phyloP scores from a whole-genome alignment of 1,140 invertebrate genomes.

The Centruroides vittatus region DNA sequence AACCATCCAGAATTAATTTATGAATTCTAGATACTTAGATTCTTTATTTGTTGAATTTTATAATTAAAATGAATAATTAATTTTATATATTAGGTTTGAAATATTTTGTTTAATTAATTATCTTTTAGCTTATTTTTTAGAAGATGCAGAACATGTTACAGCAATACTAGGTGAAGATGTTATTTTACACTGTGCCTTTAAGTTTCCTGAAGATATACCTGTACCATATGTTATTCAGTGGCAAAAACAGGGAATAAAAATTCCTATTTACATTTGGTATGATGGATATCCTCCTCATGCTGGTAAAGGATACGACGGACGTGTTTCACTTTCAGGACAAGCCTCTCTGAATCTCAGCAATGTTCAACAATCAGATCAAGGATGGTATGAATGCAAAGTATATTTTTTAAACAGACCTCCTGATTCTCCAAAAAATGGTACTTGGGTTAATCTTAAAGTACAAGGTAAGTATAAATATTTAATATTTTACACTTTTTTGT shows the following conservation, averaged over 20 bases:
- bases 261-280: slow-evolving; percentile 95
- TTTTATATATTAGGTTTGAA: no score
- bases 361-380: slow-evolving; percentile 79
- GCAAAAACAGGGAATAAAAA: slow-evolving; percentile 78
- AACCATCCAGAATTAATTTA: no score
- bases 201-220: slow-evolving; percentile 82
- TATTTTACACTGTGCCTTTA: slow-evolving; percentile 90
- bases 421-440: slow-evolving; percentile 52
- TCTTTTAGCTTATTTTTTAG: no score
- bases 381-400: slow-evolving; percentile 94
- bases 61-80: no score
- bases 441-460: slow-evolving; percentile 91
- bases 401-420: slow-evolving; percentile 69
- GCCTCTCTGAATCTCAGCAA: slow-evolving; percentile 85
- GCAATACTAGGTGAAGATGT: slow-evolving; percentile 88
- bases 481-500: neutral
- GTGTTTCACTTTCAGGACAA: slow-evolving; percentile 68
- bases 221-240: slow-evolving; percentile 94
- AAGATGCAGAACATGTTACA: slow-evolving; percentile 66
- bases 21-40: no score
- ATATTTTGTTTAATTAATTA: no score
- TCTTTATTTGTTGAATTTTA: no score
- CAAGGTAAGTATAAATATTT: slow-evolving; percentile 47
- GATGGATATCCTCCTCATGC: slow-evolving; percentile 89
- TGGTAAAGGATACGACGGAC: slow-evolving; percentile 74